These are phyloP conservation scores for Platorchestia sp. DNA, from an alignment of 1,140 invertebrate genomes.

Conservation along the genomic window DNA sequence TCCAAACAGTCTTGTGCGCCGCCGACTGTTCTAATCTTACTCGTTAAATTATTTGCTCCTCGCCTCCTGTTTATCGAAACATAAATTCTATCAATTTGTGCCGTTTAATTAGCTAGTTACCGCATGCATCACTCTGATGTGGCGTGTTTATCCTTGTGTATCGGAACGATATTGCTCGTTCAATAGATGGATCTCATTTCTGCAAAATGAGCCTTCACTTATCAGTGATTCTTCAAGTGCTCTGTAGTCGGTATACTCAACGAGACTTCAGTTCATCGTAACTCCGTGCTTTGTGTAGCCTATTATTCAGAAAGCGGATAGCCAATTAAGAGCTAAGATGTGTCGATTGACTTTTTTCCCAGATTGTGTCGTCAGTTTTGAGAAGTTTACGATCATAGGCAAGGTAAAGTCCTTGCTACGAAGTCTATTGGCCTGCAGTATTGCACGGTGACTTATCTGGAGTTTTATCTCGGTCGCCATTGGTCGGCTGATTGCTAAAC, in stretches of 20 bases:
- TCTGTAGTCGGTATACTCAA: not conserved
- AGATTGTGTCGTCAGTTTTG: constrained; percentile 49
- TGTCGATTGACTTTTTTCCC: not conserved
- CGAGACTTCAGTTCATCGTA: constrained; percentile 17
- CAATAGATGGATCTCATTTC: not conserved
- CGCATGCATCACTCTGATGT: not conserved
- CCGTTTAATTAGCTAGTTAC: constrained; percentile 47
- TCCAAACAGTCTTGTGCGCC: not conserved
- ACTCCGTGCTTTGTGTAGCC: not conserved
- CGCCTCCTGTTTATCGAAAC: not conserved
- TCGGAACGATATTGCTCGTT: not conserved
- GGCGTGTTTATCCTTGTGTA: not conserved
- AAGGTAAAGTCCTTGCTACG: not conserved
- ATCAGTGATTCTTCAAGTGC: constrained; percentile 36
- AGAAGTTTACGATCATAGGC: constrained; percentile 42
- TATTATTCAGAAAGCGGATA: constrained; percentile 46
- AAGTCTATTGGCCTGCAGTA: constrained; percentile 19
- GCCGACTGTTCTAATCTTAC: not conserved
- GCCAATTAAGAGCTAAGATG: constrained; percentile 47
- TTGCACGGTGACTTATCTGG: constrained; percentile 11
- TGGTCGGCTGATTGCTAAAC: constrained; percentile 26
- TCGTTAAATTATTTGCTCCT: constrained; percentile 36
- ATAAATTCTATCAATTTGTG: constrained; percentile 49
- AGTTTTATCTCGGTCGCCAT: constrained; percentile 41
- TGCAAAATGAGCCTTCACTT: not conserved